Percentiles rank a stretch among this genome's conserved stretches.
Evolutionary conservation across 1,140 invertebrate genomes (phyloP).

Genomic region (Tetramorium simillimum): DNA sequence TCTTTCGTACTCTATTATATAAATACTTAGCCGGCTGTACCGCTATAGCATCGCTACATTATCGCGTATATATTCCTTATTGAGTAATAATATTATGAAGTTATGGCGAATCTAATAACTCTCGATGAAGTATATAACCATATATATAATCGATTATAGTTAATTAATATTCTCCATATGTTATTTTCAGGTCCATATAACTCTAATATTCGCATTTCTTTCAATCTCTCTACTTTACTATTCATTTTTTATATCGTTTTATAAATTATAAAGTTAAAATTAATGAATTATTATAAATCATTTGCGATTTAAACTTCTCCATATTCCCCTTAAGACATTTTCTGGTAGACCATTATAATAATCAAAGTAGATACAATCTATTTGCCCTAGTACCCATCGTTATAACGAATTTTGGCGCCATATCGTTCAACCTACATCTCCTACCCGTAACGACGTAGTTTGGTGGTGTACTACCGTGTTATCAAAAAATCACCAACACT

Average conservation of each 20-base stretch:
- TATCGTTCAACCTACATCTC: constrained; percentile 13
- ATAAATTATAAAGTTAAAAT: constrained; percentile 1
- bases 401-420: neutral
- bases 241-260: neutral
- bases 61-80: constrained; percentile 1
- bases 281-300: neutral
- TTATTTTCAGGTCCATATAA: neutral
- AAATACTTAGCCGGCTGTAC: constrained; percentile 27
- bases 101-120: neutral
- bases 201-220: neutral
- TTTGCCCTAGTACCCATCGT: neutral
- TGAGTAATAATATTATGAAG: constrained; percentile 1
- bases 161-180: neutral
- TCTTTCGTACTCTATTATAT: constrained; percentile 24
- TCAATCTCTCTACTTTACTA: neutral
- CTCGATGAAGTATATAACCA: neutral
- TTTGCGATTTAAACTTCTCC: neutral
- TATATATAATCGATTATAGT: neutral
- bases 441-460: neutral
- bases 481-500: constrained; percentile 37
- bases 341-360: neutral
- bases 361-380: neutral
- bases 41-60: constrained; percentile 14
- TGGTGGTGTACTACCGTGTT: neutral
- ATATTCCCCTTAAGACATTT: neutral